phyloP scores from a whole-genome alignment of 2,888 invertebrate species.

The Drosophila meridionalis region DNA sequence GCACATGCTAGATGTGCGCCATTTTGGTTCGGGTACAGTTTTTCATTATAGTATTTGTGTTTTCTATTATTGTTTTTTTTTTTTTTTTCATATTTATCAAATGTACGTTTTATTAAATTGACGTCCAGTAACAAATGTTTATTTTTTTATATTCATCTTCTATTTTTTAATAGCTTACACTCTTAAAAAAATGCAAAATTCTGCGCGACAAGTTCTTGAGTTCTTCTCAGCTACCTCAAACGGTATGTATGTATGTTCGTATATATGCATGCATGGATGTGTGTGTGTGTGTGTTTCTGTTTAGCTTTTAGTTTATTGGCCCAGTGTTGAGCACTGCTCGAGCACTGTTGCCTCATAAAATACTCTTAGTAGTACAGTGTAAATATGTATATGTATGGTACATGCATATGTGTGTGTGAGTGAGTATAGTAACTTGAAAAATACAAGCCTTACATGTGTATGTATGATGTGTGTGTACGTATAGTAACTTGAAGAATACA shows the following conservation, averaged over 20 bases:
- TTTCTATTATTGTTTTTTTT: conserved; percentile 23
- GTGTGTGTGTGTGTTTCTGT: conserved; percentile 7
- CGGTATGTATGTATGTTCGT: conserved; percentile 36
- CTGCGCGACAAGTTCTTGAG: conserved; percentile 70
- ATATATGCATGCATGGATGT: conserved; percentile 34
- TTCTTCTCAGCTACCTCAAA: conserved; percentile 30
- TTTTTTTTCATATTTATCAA: conserved; percentile 40
- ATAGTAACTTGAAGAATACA: conserved; percentile 75
- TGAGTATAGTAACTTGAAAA: conserved; percentile 65
- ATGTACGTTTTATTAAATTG: conserved; percentile 57
- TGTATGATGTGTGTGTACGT: conserved; percentile 38
- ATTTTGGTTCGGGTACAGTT: conserved; percentile 41
- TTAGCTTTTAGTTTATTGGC: conserved; percentile 43
- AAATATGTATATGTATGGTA: conserved; percentile 40
- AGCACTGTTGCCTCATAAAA: conserved; percentile 56
- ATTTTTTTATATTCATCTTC: conserved; percentile 9
- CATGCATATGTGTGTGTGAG: conserved; percentile 26
- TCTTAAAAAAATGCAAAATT: conserved; percentile 84
- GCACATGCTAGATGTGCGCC: conserved; percentile 17
- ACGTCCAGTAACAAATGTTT: conserved; percentile 72
- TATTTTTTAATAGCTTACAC: conserved; percentile 57
- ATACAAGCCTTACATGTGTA: conserved; percentile 70
- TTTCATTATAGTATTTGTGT: conserved; percentile 18
- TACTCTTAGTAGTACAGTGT: conserved; percentile 75
- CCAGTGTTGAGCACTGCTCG: conserved; percentile 65